Evolutionary conservation across 1,140 invertebrate species (phyloP), one percentile per base, ranked within the genome.

Genomic region (Drosophila ananassae): DNA sequence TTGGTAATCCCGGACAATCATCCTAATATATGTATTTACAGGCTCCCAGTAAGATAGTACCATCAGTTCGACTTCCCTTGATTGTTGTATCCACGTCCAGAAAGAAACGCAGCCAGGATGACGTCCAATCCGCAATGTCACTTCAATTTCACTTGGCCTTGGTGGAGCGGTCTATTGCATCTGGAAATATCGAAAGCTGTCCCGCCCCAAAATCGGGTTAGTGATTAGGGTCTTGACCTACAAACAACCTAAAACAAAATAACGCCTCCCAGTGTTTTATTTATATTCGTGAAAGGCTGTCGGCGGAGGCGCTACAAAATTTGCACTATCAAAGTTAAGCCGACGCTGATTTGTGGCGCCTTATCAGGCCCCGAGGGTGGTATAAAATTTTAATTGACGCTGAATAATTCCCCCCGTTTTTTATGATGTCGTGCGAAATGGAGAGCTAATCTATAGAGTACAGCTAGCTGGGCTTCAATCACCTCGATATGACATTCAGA

Each of bases 401-500:
- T 21, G 56, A 63, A 55, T 48, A 68, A 28, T 41, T 60, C 39
- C 3, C 25, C 24, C 7, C 32, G 47, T 37, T 39, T 39, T 34
- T 47, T 58, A 44, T 12, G 30, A 50, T 54, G 67, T 54, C 44
- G 30, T 47, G 41, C 21, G 13, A 48, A 67, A 63, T 32, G 24
- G 17, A 71, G 17, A 71, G 39, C 56, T 59, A 66, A 79, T 67
- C 48, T 66, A 60, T 17, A 52, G n/a, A 28, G 32, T 57, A 67
- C 52, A 66, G n/a, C 25, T 28, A n/a, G 51, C 17, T 50, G 52
- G 28, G 46, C 46, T 32, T 51, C 62, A 73, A 53, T 84, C 53
- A 72, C 80, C 80, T 83, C 71, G 64, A 39, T 75, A 58, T 79
- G 79, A 82, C 79, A 79, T 82, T 82, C 76, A 75, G 62, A 75